Evolutionary conservation across 2,888 invertebrate genomes (phyloP), one percentile per base, ranked within the genome.

Genomic region (Xiphydria camelus): DNA sequence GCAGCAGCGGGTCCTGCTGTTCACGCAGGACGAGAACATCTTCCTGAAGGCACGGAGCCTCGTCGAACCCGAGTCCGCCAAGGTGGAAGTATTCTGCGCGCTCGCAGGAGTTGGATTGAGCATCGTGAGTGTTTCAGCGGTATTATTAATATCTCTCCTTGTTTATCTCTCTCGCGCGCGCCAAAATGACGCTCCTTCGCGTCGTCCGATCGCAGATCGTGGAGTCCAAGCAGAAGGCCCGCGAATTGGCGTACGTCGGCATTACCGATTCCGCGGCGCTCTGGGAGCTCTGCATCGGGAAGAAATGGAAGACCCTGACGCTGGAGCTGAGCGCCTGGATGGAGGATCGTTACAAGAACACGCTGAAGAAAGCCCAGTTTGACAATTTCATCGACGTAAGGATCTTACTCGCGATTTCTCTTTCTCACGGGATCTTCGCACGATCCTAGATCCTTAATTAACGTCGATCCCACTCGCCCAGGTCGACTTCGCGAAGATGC

Each of bases 401-500:
- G 41, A 15, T 26, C 14, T 46, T 38, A 29, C 25, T 48, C 6
- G 31, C n/a, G 20, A 18, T 37, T 31, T 25, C 32, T 5, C 34
- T 20, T 20, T 36, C 14, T 4, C 1, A 45, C 18, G 4, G 21
- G 15, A n/a, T n/a, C n/a, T n/a, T n/a, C n/a, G n/a, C 9, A 33
- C 4, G 7, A 33, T 12, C 14, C 22, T 38, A 17, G 17, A 19
- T 25, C 3, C n/a, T 10, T 12, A 32, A 21, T 31, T 20, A 33
- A n/a, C 33, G 34, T 14, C 19, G 19, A 21, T 35, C 39, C 41
- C n/a, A n/a, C n/a, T n/a, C n/a, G n/a, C n/a, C 5, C 77, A 90
- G 79, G 86, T 90, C 42, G 90, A 91, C 68, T 82, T 92, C 55
- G 84, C 84, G 37, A 89, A 87, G 70, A 91, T 92, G 91, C 87